Conservation (phyloP, 2,888 invertebrate genomes). For the Lepas anatifera region DNA sequence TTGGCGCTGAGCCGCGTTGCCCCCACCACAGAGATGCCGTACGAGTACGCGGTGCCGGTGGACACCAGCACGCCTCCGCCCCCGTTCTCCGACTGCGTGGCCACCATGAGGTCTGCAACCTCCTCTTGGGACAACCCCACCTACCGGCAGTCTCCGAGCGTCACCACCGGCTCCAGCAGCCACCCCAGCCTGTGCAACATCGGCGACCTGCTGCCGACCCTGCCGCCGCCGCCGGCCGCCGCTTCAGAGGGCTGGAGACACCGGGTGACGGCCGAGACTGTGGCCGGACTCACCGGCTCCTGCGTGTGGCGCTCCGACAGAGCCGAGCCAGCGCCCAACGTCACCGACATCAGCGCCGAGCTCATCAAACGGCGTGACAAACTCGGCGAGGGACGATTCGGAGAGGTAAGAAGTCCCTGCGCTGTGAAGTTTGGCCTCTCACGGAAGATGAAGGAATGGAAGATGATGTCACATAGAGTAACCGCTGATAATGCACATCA, state of each 20-base stretch:
- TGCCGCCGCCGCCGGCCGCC: neutral
- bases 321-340: neutral
- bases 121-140: slow-evolving; percentile 1
- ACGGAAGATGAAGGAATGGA: too few species aligned
- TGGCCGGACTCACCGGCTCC: slow-evolving; percentile 21
- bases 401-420: neutral
- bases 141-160: neutral
- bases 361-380: neutral
- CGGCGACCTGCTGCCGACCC: neutral
- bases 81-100: slow-evolving; percentile 1
- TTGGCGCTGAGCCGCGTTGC: too few species aligned
- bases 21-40: neutral
- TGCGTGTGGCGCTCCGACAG: slow-evolving; percentile 15
- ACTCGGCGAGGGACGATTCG: slow-evolving; percentile 2
- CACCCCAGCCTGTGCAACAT: neutral
- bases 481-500: too few species aligned
- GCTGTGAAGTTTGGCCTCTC: too few species aligned
- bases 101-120: neutral
- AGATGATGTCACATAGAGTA: too few species aligned
- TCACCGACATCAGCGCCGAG: neutral
- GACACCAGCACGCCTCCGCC: neutral
- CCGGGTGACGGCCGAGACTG: slow-evolving; percentile 13
- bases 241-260: neutral
- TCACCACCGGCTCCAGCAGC: slow-evolving; percentile 1
- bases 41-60: slow-evolving; percentile 9